Evolutionary conservation across 1,140 invertebrate species (phyloP).

Genomic region (Pseudomyrmex pallidus): DNA sequence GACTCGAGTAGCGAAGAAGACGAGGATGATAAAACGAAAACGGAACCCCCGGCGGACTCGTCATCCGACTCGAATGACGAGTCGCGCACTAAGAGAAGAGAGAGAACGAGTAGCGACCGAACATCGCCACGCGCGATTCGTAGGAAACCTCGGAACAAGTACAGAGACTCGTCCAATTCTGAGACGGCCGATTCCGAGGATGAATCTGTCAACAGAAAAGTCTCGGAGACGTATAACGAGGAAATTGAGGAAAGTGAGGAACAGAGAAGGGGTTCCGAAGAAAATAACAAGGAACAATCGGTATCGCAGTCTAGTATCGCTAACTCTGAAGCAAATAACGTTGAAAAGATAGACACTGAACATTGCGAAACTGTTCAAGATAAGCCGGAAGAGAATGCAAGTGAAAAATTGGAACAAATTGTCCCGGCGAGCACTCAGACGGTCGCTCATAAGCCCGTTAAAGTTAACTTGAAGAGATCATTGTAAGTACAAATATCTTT

Average conservation of each 20-base stretch:
- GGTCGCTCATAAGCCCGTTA: conserved; percentile 76
- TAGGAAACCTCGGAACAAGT: conserved; percentile 80
- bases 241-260: conserved; percentile 61
- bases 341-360: conserved; percentile 52
- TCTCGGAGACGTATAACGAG: conserved; percentile 60
- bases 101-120: conserved; percentile 51
- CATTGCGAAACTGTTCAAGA: conserved; percentile 65
- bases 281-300: conserved; percentile 58
- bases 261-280: conserved; percentile 49
- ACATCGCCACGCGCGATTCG: conserved; percentile 66
- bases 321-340: conserved; percentile 64
- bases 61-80: conserved; percentile 74
- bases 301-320: conserved; percentile 61
- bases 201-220: conserved; percentile 72
- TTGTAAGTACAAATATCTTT: conserved; percentile 77
- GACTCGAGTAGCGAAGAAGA: conserved; percentile 73
- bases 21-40: conserved; percentile 66
- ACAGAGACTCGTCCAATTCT: conserved; percentile 81
- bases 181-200: conserved; percentile 80
- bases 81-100: conserved; percentile 45
- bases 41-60: conserved; percentile 63
- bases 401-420: conserved; percentile 67
- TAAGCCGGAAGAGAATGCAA: conserved; percentile 57
- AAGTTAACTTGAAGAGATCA: conserved; percentile 83
- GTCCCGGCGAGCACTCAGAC: conserved; percentile 41